Evolutionary conservation across 1,140 invertebrate species (phyloP).

Genomic region (Drosophila pseudoobscura): DNA sequence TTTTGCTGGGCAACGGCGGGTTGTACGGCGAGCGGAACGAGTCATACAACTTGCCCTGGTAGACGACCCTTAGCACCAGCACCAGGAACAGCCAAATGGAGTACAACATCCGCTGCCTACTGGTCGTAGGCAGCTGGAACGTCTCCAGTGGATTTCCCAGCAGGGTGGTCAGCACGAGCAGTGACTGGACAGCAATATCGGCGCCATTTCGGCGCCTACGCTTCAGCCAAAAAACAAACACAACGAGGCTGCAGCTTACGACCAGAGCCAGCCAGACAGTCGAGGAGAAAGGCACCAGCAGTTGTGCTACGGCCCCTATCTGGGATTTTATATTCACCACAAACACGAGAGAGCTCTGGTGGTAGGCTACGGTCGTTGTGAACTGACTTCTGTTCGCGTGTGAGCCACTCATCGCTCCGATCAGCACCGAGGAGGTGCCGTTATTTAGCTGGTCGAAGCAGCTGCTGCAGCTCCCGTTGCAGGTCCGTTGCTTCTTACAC

Average conservation of each 20-base stretch:
- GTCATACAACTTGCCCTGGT: slow-evolving; percentile 67
- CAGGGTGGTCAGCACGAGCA: slow-evolving; percentile 52
- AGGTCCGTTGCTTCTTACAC: slow-evolving; percentile 28
- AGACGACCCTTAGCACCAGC: slow-evolving; percentile 51
- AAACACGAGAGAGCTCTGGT: slow-evolving; percentile 63
- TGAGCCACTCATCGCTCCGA: slow-evolving; percentile 63
- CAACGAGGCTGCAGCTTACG: slow-evolving; percentile 16
- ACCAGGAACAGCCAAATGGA: slow-evolving; percentile 55
- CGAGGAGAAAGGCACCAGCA: slow-evolving; percentile 46
- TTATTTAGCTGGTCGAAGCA: slow-evolving; percentile 48
- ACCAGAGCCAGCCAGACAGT: slow-evolving; percentile 43
- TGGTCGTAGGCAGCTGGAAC: background rate
- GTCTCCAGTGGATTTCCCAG: slow-evolving; percentile 53
- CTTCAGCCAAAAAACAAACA: slow-evolving; percentile 32
- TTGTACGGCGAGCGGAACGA: slow-evolving; percentile 47
- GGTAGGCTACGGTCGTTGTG: slow-evolving; percentile 46
- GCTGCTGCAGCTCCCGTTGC: slow-evolving; percentile 14
- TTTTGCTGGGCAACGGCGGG: slow-evolving; percentile 31
- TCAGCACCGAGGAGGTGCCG: slow-evolving; percentile 42
- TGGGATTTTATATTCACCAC: slow-evolving; percentile 42
- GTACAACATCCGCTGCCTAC: slow-evolving; percentile 11
- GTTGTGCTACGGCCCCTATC: slow-evolving; percentile 44
- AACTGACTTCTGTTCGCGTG: slow-evolving; percentile 45
- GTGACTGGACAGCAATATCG: background rate
- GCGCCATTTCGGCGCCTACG: background rate